Evolutionary conservation across 2,113 vertebrate species (phyloP), one percentile per base, ranked within the genome.

Genomic region (Nettapus auritus): DNA sequence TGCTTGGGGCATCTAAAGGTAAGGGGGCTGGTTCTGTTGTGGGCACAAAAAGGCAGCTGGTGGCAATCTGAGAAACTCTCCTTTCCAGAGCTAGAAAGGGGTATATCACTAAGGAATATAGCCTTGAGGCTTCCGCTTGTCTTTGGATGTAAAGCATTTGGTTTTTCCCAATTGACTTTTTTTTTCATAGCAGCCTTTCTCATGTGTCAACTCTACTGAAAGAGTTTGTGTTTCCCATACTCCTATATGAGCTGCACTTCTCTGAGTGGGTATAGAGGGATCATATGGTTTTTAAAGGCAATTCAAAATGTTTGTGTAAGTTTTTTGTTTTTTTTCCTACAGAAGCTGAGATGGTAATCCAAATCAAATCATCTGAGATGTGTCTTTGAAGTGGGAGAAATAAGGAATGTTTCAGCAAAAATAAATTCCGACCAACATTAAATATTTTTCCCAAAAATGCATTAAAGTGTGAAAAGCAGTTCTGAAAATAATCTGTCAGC

Each of bases 1-100:
- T 25, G 8, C 20, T 20, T 17, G 25, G 25, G 25, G 15, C 31
- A 53, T 1, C 9, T 36, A 34, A 81, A 77, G 12, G 26, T 8
- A 15, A 13, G 7, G 9, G 31, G 7, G 8, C 17, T 69, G 18
- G 3, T 79, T 62, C 9, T 8, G 17, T 2, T 19, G 18, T 0
- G 3, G n/a, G 17, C 33, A 55, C 44, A 13, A 8, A 42, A 66
- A 48, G 14, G 50, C 17, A 69, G 22, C 11, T 40, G 50, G 20
- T 21, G 48, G 44, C 56, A 38, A 2, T 0, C 40, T 38, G 40
- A 63, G 52, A 53, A 92, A 62, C 4, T 25, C 38, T 12, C 25
- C 9, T 26, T 67, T 88, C 31, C 46, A 79, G 67, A 75, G 9
- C 11, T 62, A 33, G 56, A 16, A 62, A 75, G 5, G 17, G 3